These are phyloP conservation scores for Suricata suricatta DNA, from an alignment of 2,113 vertebrate species.

Conservation along the genomic window DNA sequence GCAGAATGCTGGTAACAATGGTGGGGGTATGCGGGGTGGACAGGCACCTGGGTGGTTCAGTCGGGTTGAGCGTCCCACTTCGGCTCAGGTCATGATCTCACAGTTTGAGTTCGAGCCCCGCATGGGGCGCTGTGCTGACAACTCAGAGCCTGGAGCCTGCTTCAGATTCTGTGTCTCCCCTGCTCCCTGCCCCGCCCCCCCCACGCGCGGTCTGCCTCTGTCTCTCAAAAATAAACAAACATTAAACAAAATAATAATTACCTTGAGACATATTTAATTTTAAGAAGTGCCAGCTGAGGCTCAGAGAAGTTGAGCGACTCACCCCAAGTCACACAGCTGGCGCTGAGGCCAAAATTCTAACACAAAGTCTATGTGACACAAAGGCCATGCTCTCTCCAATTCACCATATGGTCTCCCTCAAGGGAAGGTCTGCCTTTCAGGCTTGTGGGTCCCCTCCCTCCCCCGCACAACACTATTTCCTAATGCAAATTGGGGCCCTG, in stretches of 20 bases:
- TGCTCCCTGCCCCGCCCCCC: too few species aligned
- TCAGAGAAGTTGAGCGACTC: constrained; percentile 35
- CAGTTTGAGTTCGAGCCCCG: too few species aligned
- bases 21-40: background rate
- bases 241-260: background rate
- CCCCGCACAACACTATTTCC: background rate
- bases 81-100: too few species aligned
- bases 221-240: too few species aligned
- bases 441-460: too few species aligned
- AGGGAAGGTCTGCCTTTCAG: background rate
- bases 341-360: background rate
- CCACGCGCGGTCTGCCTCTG: too few species aligned
- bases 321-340: background rate
- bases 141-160: too few species aligned
- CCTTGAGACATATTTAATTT: background rate
- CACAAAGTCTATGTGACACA: background rate
- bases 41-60: too few species aligned
- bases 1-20: background rate
- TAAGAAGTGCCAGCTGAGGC: background rate
- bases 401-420: background rate
- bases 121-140: too few species aligned
- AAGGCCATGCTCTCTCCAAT: background rate
- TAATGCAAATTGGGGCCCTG: background rate
- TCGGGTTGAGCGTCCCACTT: too few species aligned
- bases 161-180: too few species aligned